Base-by-base conservation (phyloP, 2,888 invertebrate species). In the Erpobdella octoculata region DNA sequence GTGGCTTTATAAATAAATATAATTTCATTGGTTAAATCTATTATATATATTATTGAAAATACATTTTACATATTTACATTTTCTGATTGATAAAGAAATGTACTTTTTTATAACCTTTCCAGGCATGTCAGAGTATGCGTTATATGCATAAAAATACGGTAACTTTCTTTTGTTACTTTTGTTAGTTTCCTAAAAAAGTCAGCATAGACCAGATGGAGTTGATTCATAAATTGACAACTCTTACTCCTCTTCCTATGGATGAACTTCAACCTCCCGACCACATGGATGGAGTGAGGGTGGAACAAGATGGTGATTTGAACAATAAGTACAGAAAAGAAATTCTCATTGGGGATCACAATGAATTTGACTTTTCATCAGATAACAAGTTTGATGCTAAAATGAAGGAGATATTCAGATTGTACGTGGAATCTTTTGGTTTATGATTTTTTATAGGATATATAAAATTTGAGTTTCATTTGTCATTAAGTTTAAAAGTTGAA, bases 241-340 rank as follows among this genome's bases (percentile, higher is more conserved):
- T 48, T 3, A 18, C 38, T n/a, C 71, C 46, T 35, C 46, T 65
- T 31, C 64, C 58, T 35, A 64, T 76, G 71, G 76, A 79, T 12
- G 78, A 81, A 62, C 76, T 83, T 3, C 75, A 79, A 59, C 81
- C 81, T 18, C 81, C 80, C 1, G 83, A 84, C 74, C 85, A 85
- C 77, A 75, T 86, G 35, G 83, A 85, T 74, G 84, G 79, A 21
- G 80, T 86, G 2, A 81, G 81, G 68, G 78, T 85, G 74, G 85
- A 86, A 76, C 80, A 83, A 69, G 84, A 85, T 78, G 85, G 85
- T 3, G 83, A 83, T 75, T 72, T 85, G 12, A 85, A 85, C 73
- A 80, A 80, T 53, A 81, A 84, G 8, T 85, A 82, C 73, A 80
- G 83, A 36, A 65, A 65, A 35, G 66, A 65, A 33, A 35, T 65